Conservation (phyloP, 2,888 invertebrate genomes). For the Hololepta plana region DNA sequence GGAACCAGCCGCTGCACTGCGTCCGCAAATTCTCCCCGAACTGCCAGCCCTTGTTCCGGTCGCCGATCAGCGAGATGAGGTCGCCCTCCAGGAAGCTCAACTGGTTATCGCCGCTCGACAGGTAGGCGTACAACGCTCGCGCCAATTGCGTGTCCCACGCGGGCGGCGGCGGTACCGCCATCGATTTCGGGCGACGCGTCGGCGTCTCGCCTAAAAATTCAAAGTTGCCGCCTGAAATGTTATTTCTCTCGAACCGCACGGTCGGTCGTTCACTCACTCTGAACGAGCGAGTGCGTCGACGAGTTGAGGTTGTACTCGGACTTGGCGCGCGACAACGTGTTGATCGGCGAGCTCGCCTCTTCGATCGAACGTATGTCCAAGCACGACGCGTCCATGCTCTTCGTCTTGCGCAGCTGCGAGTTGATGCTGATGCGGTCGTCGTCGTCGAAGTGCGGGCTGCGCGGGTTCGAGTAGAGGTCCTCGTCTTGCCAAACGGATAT, state of each 20-base stretch:
- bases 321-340: conserved; percentile 60
- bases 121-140: conserved; percentile 75
- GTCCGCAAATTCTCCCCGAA: conserved; percentile 88
- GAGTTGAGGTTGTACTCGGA: conserved; percentile 75
- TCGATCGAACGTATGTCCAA: conserved; percentile 61
- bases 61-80: conserved; percentile 71
- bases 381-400: conserved; percentile 78
- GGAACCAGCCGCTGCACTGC: conserved; percentile 91
- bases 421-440: conserved; percentile 59
- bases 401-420: conserved; percentile 68
- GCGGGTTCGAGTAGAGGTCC: conserved; percentile 48
- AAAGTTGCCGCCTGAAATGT: no score
- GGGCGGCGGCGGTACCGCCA: conserved; percentile 38
- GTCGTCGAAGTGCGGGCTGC: conserved; percentile 35
- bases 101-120: conserved; percentile 80
- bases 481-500: conserved; percentile 67
- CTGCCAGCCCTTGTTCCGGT: conserved; percentile 89
- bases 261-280: conserved; percentile 30
- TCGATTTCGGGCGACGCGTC: conserved; percentile 43
- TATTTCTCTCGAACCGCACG: no score
- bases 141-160: conserved; percentile 61
- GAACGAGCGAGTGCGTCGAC: conserved; percentile 48
- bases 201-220: conserved; percentile 15
- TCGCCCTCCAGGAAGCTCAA: conserved; percentile 85
- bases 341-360: conserved; percentile 42